phyloP scores from a whole-genome alignment of 2,888 invertebrate species.

The Epicampocera succincta region DNA sequence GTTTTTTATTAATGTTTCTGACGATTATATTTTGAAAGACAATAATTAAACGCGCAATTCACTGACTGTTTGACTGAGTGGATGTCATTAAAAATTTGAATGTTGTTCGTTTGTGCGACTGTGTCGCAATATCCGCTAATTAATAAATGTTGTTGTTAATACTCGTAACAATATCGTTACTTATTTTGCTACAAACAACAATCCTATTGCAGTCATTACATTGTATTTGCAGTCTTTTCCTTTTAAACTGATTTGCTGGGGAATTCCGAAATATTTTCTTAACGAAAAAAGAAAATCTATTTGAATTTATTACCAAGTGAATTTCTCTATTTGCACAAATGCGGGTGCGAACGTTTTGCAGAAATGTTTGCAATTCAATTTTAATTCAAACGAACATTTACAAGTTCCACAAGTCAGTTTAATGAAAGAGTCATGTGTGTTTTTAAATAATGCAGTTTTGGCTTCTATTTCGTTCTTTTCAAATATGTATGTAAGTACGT shows the following conservation, averaged over 20 bases:
- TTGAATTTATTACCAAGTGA: slow-evolving; percentile 43
- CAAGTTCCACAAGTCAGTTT: slow-evolving; percentile 3
- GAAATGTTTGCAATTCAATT: slow-evolving; percentile 19
- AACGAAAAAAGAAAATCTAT: slow-evolving; percentile 2
- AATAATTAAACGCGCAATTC: neutral
- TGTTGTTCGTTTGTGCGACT: slow-evolving; percentile 8
- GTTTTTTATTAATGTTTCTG: neutral
- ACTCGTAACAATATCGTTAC: slow-evolving; percentile 18
- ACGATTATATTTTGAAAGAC: neutral
- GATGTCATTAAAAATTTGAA: slow-evolving; percentile 36
- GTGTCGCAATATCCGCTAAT: slow-evolving; percentile 62
- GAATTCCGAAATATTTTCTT: slow-evolving; percentile 56
- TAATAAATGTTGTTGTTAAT: slow-evolving; percentile 45
- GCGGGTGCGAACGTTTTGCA: slow-evolving; percentile 42
- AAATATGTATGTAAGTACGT: too few relatives aligned
- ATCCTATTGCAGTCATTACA: neutral
- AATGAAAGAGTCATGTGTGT: slow-evolving; percentile 8
- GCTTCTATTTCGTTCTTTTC: too few relatives aligned
- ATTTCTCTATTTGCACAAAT: slow-evolving; percentile 24
- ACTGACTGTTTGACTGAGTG: slow-evolving; percentile 18
- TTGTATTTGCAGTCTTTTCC: slow-evolving; percentile 37
- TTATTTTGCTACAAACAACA: slow-evolving; percentile 7
- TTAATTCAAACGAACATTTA: slow-evolving; percentile 30
- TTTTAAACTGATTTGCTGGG: slow-evolving; percentile 40
- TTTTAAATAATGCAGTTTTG: slow-evolving; percentile 18